These are phyloP conservation scores for Garrulus glandarius DNA, from an alignment of 2,797 vertebrate genomes.

Conservation along the genomic window DNA sequence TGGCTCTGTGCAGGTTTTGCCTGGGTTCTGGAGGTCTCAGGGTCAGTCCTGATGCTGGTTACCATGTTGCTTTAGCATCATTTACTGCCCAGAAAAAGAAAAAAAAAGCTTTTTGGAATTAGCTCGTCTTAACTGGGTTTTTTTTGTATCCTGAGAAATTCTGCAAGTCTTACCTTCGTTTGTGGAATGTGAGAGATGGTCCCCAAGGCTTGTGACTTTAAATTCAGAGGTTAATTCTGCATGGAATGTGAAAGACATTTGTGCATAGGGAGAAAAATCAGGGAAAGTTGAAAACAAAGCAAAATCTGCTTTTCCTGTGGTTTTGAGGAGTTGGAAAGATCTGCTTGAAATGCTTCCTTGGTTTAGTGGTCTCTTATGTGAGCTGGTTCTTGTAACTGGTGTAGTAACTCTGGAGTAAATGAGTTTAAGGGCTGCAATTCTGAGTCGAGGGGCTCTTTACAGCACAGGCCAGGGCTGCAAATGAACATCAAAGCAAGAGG, in stretches of 20 bases:
- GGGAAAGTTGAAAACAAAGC: neutral
- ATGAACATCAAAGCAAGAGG: neutral
- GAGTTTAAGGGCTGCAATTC: neutral
- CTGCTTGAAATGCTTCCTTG: neutral
- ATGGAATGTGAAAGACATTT: neutral
- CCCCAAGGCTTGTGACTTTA: neutral
- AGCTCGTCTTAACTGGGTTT: no score
- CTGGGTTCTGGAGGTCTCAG: no score
- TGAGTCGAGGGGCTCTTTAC: neutral
- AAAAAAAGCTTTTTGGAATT: neutral
- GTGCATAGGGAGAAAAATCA: neutral
- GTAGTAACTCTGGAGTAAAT: neutral
- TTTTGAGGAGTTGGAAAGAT: neutral
- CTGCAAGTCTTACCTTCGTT: accelerated
- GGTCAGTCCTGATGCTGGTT: neutral
- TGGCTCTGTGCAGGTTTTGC: neutral
- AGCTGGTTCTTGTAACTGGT: neutral
- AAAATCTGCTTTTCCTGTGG: neutral
- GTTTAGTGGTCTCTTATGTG: neutral
- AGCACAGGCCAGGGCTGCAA: neutral
- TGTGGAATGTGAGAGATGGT: neutral
- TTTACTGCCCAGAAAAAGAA: neutral
- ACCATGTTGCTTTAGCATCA: accelerated
- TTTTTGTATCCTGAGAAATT: neutral
- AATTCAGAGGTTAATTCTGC: neutral